Evolutionary conservation across 1,140 invertebrate species (phyloP), one percentile per base, ranked within the genome.

Genomic region (Araneus ventricosus): DNA sequence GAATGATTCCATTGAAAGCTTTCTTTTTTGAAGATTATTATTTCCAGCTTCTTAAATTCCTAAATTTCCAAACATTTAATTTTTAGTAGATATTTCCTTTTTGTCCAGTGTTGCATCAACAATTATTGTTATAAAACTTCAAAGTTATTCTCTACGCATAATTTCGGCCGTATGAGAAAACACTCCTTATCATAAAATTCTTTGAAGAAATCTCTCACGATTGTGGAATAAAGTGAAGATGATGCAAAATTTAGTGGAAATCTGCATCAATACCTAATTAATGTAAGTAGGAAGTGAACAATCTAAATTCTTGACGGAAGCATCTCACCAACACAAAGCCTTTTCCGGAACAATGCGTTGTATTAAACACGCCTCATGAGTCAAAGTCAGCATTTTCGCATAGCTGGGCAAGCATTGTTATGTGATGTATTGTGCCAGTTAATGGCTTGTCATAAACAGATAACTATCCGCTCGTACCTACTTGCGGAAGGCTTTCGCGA

Each of bases 331-430:
- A 75, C 6, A 75, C 30, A 75, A 75, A 37, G 70, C 70, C 52
- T 86, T 86, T 84, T 39, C 45, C 84, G 59, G 34, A 63, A 61
- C 52, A 86, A 61, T 86, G 57, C 27, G 3, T 17, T 0, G 30
- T 20, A 75, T 75, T 75, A 34, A 75, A 37, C 34, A 75, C 37
- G 70, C 14, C 17, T 14, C 20, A 75, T 30, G 30, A 86, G 10
- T 86, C 84, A 34, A 59, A 86, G 84, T 86, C 84, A 61, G 84
- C 84, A 59, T 59, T 57, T 24, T 86, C 84, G 30, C 84, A n/a
- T 30, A 57, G 27, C 52, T 61, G 52, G 52, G 8, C 52, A 57
- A 4, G 30, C 84, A 59, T 37, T 86, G 59, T 86, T 63, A 59
- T 63, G 84, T 86, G 30, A 86, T 59, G 84, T 30, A 37, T 57